Evolutionary conservation across 2,797 vertebrate genomes (phyloP), one percentile per base, ranked within the genome.

Genomic region (Helarctos malayanus): DNA sequence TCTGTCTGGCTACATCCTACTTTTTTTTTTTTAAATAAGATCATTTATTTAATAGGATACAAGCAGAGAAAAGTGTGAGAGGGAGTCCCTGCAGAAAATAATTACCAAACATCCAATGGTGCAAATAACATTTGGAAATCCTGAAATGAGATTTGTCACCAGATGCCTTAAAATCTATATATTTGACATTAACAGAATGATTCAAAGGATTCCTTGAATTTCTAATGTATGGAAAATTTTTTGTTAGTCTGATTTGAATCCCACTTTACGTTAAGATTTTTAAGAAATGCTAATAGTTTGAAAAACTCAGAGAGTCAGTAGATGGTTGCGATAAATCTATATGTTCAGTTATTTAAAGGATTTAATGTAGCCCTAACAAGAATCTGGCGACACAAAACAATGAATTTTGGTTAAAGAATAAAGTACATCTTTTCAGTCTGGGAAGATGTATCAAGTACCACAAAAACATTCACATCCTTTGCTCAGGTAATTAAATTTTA

Each of bases 111-210:
- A 85, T 23, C 92, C n/a, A 73, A 80, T 32, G 32, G 47, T 52
- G 84, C 79, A 89, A 89, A 85, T 29, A 90, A 90, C 68, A 69
- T 76, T 81, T 80, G 73, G 45, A 86, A 91, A 89, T 54, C 18
- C 19, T 80, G 65, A 89, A 93, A 75, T 95, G 75, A 69, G 52
- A 86, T 90, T 86, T 93, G 80, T 73, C 23, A 90, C 80, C 63
- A 95, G 63, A 89, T 76, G 73, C 69, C 80, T 95, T 90, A 95
- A 80, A 75, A 93, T 86, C 54, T 90, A 29, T 54, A 7, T n/a
- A 75, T 68, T 59, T 95, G 80, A 73, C 73, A 95, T 75, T 81
- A 71, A 84, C 27, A 57, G 47, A 38, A 56, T 80, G 93, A 89
- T 63, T 73, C 84, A 85, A 92, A 82, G 32, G 25, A 96, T 59